Percentiles rank a stretch among this genome's conserved stretches.
Evolutionary conservation across 2,888 invertebrate species (phyloP).

Genomic region (Tryphoninae sp.): DNA sequence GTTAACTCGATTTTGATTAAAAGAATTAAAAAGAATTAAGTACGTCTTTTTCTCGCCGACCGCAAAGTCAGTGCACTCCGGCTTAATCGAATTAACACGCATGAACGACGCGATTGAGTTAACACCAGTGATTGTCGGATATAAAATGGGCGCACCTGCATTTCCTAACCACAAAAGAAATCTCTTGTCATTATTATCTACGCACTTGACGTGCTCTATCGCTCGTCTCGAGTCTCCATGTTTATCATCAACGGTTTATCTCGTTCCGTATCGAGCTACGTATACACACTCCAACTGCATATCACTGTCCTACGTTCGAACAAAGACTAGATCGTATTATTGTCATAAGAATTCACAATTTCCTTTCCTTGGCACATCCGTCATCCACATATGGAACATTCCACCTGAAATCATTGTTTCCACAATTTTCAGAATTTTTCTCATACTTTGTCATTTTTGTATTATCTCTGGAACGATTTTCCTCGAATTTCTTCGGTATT

Average conservation of each 20-base stretch:
- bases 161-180: constrained; percentile 46
- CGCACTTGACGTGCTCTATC: constrained; percentile 14
- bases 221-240: not conserved
- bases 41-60: not conserved
- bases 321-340: constrained; percentile 31
- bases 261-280: constrained; percentile 13
- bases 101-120: constrained; percentile 5
- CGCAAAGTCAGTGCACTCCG: constrained; percentile 9
- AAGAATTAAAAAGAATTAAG: constrained; percentile 15
- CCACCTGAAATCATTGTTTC: not conserved
- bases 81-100: constrained; percentile 49
- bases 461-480: too few species aligned
- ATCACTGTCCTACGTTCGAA: not conserved
- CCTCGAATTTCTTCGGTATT: too few species aligned
- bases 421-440: too few species aligned
- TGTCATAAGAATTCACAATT: constrained; percentile 29
- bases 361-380: constrained; percentile 22
- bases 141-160: constrained; percentile 37
- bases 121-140: constrained; percentile 15
- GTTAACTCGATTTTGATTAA: constrained; percentile 45
- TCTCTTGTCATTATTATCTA: constrained; percentile 16
- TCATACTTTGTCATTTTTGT: too few species aligned
- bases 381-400: not conserved
- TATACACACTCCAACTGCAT: not conserved
- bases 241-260: constrained; percentile 49